Evolutionary conservation across 2,113 vertebrate genomes (phyloP).

Genomic region (human (Homo sapiens)): GRCh38 chr4:122038501-122039000

Average conservation of each 20-base stretch:
- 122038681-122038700: not conserved
- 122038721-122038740: not conserved
- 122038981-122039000: not conserved
- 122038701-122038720: not conserved
- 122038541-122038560: not conserved
- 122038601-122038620: not conserved
- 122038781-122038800: constrained; percentile 61
- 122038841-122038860: constrained; percentile 41
- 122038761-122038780: not conserved
- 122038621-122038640: not conserved
- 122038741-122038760: not conserved
- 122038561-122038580: not conserved
- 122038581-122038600: not conserved
- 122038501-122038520: not conserved
- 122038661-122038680: not conserved
- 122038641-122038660: not conserved
- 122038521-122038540: not conserved
- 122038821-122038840: not conserved
- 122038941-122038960: not conserved
- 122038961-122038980: not conserved
- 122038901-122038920: constrained; percentile 38
- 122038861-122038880: constrained; percentile 69
- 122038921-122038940: constrained; percentile 52
- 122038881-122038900: constrained; percentile 69
- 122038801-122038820: constrained; percentile 42